Conservation (phyloP, 1,140 invertebrate species). For the Notospermus geniculatus region DNA sequence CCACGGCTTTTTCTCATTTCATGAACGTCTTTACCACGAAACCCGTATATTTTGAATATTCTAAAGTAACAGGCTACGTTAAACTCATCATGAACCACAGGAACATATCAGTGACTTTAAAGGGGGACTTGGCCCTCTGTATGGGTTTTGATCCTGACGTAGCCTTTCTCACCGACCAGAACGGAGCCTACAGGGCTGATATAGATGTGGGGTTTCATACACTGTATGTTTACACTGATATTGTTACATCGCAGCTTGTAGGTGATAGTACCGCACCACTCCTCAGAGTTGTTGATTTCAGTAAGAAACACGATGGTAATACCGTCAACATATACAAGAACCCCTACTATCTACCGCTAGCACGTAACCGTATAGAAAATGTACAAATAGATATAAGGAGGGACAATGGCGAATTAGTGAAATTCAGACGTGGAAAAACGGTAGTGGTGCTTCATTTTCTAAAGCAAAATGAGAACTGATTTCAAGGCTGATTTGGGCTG, state of each 20-base stretch:
- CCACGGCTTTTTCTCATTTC: too few species aligned
- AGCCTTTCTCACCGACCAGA: too few species aligned
- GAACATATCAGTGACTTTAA: too few species aligned
- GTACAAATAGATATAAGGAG: not conserved
- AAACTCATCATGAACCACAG: too few species aligned
- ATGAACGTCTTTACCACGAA: too few species aligned
- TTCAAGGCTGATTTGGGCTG: not conserved
- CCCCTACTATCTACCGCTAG: not conserved
- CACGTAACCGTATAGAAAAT: not conserved
- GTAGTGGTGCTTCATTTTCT: not conserved
- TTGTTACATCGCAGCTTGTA: not conserved
- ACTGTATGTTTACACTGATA: too few species aligned
- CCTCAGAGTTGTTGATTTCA: not conserved
- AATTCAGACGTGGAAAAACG: not conserved
- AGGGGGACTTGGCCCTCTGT: too few species aligned
- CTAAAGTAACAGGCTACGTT: too few species aligned
- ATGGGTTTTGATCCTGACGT: too few species aligned
- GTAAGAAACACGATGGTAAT: not conserved
- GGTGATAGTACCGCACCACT: not conserved
- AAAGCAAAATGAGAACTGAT: constrained; percentile 2
- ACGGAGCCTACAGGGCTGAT: too few species aligned
- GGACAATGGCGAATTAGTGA: not conserved
- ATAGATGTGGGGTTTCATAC: too few species aligned
- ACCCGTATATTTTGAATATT: too few species aligned
- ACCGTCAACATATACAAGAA: not conserved